phyloP scores from a whole-genome alignment of 2,888 invertebrate genomes.

The Smittia aterrima region DNA sequence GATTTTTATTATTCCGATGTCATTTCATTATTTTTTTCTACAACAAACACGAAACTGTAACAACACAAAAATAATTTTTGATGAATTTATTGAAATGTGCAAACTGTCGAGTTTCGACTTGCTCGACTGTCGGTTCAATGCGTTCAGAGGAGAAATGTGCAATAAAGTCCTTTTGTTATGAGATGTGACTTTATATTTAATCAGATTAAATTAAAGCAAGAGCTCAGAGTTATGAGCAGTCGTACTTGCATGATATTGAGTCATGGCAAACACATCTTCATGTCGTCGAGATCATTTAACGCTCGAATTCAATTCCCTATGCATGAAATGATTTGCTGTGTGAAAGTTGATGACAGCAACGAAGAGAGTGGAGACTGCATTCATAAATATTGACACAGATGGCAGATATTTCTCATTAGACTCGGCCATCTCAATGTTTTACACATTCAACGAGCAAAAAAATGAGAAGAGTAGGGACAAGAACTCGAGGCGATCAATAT shows the following conservation, averaged over 20 bases:
- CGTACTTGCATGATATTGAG: constrained; percentile 12
- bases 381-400: constrained; percentile 41
- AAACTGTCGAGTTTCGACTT: too few relatives aligned
- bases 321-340: constrained; percentile 35
- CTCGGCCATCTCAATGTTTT: neutral
- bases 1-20: constrained; percentile 39
- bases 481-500: constrained; percentile 36
- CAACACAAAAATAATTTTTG: constrained; percentile 17
- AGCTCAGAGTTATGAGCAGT: constrained; percentile 38
- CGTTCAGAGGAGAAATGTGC: neutral
- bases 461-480: too few relatives aligned
- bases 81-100: constrained; percentile 24
- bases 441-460: constrained; percentile 11
- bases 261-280: neutral
- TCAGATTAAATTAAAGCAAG: constrained; percentile 36
- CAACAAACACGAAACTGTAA: constrained; percentile 14
- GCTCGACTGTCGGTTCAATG: neutral
- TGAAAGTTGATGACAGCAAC: constrained; percentile 39
- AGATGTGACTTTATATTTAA: constrained; percentile 29
- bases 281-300: constrained; percentile 31
- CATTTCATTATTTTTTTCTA: neutral
- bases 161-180: neutral
- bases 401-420: constrained; percentile 35
- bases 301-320: constrained; percentile 41
- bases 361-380: constrained; percentile 24